These are phyloP conservation scores for Cricetomys ansorgei DNA, from an alignment of 2,113 vertebrate genomes.

Conservation along the genomic window DNA sequence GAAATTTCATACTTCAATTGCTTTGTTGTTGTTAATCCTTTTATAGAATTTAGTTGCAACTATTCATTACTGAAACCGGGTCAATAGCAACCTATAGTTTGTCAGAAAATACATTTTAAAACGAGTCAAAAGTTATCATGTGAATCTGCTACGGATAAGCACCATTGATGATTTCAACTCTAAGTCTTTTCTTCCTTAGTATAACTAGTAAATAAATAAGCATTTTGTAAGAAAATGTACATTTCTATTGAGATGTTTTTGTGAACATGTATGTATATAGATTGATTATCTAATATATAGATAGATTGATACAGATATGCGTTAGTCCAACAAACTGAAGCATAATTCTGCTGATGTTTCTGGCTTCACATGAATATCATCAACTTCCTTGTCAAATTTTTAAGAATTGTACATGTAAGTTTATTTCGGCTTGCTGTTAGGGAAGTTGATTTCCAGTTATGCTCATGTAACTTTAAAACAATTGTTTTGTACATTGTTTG, in stretches of 20 bases:
- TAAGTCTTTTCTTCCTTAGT: constrained; percentile 52
- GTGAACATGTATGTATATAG: neutral
- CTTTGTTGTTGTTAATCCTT: neutral
- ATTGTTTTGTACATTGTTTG: no score
- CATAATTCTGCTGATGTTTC: constrained; percentile 50
- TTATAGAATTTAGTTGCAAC: constrained; percentile 9
- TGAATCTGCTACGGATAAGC: constrained; percentile 39
- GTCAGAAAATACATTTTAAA: constrained; percentile 49
- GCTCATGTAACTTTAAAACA: no score
- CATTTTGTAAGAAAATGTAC: constrained; percentile 36
- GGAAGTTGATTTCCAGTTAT: no score
- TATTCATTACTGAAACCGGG: constrained; percentile 68
- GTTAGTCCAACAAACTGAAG: neutral
- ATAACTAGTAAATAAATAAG: constrained; percentile 69
- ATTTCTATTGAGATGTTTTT: neutral
- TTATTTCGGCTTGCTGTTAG: constrained; percentile 24
- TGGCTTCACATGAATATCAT: constrained; percentile 24
- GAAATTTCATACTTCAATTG: constrained; percentile 33
- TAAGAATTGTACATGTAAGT: neutral
- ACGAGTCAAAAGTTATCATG: neutral
- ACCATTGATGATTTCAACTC: constrained; percentile 71
- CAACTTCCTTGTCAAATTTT: constrained; percentile 60
- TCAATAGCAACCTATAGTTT: constrained; percentile 57
- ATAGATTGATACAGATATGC: neutral
- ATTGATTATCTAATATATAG: neutral